Evolutionary conservation across 2,797 vertebrate species (phyloP), one percentile per base, ranked within the genome.

Genomic region (Gobio occitaniae): DNA sequence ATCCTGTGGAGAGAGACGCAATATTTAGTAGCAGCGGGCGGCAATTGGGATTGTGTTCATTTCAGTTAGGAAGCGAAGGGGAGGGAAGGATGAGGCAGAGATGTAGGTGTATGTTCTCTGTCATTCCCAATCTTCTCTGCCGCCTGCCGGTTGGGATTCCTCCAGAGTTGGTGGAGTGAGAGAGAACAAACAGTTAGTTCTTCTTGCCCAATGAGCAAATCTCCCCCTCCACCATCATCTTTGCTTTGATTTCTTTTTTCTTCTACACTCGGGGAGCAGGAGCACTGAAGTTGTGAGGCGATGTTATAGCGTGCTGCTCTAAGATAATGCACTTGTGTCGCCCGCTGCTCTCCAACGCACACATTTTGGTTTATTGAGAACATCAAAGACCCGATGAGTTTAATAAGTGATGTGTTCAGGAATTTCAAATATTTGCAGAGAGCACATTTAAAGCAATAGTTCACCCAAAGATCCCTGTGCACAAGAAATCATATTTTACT

Each of bases 101-200:
- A 29, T 44, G 56, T 78, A 54, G 66, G 38, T 74, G 80, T 85
- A 81, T 86, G 84, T 87, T 88, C 78, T 68, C 81, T 86, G 90
- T 88, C 84, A 68, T 80, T 87, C 78, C 83, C 84, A 89, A 88
- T 90, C 88, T 85, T 84, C 66, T 83, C 48, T 68, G 61, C 82
- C 47, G 32, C 81, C 48, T 68, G 61, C 82, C 47, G 32, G 82
- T 78, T 87, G 81, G 75, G 25, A 86, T 86, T 77, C 77, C 77
- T 84, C 88, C 29, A 32, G 47, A 54, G 76, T 83, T 70, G n/a
- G 47, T 48, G 54, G 36, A 78, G 47, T 48, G 41, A 66, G 29
- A 80, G 56, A 79, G 74, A 85, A 83, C 66, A 82, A 85, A 75
- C 50, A 50, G 50, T 65, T 78, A n/a, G 32, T 78, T 71, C 29